These are phyloP conservation scores for Ruditapes philippinarum DNA, from an alignment of 1,140 invertebrate species.

Conservation along the genomic window DNA sequence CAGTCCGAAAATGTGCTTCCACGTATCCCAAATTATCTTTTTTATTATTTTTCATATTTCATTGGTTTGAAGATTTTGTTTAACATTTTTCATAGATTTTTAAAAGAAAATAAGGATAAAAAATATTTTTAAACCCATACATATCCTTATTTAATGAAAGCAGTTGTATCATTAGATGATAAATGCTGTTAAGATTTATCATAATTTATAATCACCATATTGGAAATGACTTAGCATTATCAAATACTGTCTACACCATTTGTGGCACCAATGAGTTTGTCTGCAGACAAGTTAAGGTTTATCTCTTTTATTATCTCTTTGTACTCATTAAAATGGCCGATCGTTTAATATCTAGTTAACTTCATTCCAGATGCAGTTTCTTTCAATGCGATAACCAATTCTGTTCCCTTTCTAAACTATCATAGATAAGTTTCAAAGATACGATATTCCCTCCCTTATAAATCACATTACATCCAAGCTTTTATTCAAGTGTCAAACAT, in stretches of 20 bases:
- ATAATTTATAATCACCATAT: too few species aligned
- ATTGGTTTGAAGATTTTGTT: too few species aligned
- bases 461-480: slow-evolving; percentile 40
- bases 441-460: slow-evolving; percentile 28
- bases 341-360: background rate
- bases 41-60: too few species aligned
- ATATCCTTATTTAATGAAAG: too few species aligned
- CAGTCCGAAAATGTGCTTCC: too few species aligned
- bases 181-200: too few species aligned
- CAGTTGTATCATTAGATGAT: too few species aligned
- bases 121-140: too few species aligned
- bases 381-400: background rate
- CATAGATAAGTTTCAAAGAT: slow-evolving; percentile 27
- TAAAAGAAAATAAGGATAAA: too few species aligned
- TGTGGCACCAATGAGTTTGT: background rate
- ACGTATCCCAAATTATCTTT: too few species aligned
- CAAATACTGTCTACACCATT: background rate
- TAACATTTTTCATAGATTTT: too few species aligned
- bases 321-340: background rate
- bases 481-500: slow-evolving; percentile 60
- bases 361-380: background rate
- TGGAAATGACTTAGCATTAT: background rate
- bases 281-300: background rate
- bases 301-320: background rate
- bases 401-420: background rate